phyloP scores from a whole-genome alignment of 2,113 vertebrate genomes.

The Bothrops jararaca region DNA sequence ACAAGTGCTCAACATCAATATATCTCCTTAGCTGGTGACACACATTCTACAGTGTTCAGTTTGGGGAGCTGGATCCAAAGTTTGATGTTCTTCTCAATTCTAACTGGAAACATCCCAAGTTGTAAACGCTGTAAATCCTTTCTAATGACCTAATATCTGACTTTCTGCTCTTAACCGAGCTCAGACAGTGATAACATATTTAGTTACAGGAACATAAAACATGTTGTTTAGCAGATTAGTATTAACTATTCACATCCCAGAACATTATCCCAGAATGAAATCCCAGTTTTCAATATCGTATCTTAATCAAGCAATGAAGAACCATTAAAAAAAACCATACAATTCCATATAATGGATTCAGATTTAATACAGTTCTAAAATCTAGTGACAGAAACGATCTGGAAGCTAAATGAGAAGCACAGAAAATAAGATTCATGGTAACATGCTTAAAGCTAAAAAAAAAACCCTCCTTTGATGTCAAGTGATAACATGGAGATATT shows the following conservation, averaged over 20 bases:
- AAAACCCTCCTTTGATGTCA: neutral
- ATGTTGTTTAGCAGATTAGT: too few relatives aligned
- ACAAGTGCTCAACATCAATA: neutral
- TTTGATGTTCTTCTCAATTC: neutral
- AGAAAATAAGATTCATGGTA: neutral
- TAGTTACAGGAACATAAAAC: too few relatives aligned
- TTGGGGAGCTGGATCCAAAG: neutral
- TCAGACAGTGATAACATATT: neutral
- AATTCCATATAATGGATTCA: neutral
- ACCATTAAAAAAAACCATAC: neutral
- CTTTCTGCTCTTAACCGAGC: neutral
- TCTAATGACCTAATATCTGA: neutral
- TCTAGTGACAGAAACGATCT: neutral
- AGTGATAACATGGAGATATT: neutral
- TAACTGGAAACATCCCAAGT: neutral
- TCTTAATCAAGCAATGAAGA: neutral
- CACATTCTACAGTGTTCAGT: neutral
- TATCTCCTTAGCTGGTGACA: neutral
- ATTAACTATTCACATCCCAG: too few relatives aligned
- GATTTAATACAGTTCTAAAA: neutral
- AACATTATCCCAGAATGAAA: too few relatives aligned
- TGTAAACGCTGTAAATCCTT: neutral
- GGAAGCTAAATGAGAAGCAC: neutral
- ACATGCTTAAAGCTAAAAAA: neutral
- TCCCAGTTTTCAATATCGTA: too few relatives aligned